A percentile compares a stretch with the other conserved stretches of the same genome.
These are phyloP conservation scores for Sebastiscus tertius DNA, from an alignment of 2,797 vertebrate genomes.

Conservation along the genomic window DNA sequence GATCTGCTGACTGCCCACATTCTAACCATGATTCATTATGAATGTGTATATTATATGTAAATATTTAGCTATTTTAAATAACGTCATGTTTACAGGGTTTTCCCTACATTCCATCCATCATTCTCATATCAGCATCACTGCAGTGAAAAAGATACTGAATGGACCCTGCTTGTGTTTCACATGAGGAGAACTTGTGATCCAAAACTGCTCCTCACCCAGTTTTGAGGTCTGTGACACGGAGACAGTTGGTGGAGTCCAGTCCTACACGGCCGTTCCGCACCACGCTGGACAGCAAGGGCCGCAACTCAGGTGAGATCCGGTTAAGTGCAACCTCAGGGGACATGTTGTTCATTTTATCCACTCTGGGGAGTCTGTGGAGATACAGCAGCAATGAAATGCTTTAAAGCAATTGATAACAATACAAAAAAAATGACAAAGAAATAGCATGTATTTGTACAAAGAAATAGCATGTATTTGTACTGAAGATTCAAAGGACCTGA, in stretches of 20 bases:
- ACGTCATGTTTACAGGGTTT: not conserved
- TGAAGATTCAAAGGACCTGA: not conserved
- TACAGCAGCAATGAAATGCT: not conserved
- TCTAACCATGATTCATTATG: not conserved
- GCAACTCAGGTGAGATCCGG: slow-evolving; percentile 92
- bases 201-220: slow-evolving; percentile 87
- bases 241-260: slow-evolving; percentile 94
- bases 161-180: not conserved
- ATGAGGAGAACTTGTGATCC: too few relatives aligned
- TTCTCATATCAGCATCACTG: not conserved
- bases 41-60: not conserved
- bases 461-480: too few relatives aligned
- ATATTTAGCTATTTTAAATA: not conserved
- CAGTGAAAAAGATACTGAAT: not conserved
- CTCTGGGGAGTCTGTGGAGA: slow-evolving; percentile 23
- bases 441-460: too few relatives aligned
- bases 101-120: not conserved
- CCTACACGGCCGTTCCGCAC: slow-evolving; percentile 96
- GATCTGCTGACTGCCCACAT: not conserved
- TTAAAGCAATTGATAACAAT: not conserved
- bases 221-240: slow-evolving; percentile 97
- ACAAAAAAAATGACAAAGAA: not conserved
- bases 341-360: slow-evolving; percentile 85
- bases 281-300: slow-evolving; percentile 92
- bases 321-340: slow-evolving; percentile 96